Conservation (phyloP, 2,888 invertebrate genomes). For the Geophilus truncorum region DNA sequence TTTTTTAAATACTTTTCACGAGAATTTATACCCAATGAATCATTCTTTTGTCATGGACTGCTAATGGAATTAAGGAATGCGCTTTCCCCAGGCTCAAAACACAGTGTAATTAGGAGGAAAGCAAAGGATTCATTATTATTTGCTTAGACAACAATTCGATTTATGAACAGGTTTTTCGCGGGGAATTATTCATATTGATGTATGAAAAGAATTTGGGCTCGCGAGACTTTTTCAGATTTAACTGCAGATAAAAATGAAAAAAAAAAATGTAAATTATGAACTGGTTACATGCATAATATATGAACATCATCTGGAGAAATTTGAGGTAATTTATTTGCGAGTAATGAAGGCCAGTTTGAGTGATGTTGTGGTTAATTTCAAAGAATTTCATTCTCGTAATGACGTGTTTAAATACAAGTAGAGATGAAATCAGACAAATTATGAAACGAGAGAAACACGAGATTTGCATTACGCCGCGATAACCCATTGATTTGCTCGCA, state of each 20-base stretch:
- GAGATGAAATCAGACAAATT: neutral
- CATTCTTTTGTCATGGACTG: constrained; percentile 18
- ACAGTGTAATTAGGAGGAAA: constrained; percentile 13
- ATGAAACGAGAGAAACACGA: neutral
- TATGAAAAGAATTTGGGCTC: neutral
- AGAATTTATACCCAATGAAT: constrained; percentile 20
- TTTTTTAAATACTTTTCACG: constrained; percentile 8
- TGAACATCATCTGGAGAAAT: neutral
- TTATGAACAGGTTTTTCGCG: neutral
- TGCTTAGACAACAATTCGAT: constrained; percentile 27
- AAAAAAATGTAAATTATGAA: neutral
- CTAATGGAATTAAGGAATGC: constrained; percentile 23
- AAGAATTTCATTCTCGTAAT: neutral
- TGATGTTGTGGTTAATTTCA: neutral
- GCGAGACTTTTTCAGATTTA: neutral
- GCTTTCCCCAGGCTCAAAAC: constrained; percentile 1
- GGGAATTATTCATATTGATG: neutral
- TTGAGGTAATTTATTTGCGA: neutral
- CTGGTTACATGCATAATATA: neutral
- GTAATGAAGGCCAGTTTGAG: neutral
- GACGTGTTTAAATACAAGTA: neutral
- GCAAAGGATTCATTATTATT: constrained; percentile 25
- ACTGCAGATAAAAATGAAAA: neutral
- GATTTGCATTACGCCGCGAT: neutral
- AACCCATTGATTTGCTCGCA: no score